phyloP scores from a whole-genome alignment of 2,113 vertebrate species.

The Cebidichthys violaceus region DNA sequence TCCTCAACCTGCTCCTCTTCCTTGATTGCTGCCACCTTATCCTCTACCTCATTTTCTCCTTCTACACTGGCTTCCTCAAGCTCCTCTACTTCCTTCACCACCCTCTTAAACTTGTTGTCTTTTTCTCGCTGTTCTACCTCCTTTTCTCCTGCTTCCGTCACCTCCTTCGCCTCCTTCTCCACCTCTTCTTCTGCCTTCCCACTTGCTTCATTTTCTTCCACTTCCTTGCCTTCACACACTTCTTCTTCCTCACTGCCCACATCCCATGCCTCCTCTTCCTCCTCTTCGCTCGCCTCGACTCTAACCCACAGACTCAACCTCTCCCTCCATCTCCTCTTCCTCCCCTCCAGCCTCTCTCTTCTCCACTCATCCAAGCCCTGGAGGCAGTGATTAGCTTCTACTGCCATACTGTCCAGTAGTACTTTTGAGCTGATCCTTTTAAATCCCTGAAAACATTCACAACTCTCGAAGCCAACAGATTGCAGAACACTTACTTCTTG shows the following conservation, averaged over 20 bases:
- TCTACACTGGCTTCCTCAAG: not conserved
- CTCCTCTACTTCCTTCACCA: not conserved
- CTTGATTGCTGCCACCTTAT: not conserved
- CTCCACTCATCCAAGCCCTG: conserved; percentile 43
- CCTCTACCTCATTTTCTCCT: not conserved
- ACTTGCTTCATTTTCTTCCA: not conserved
- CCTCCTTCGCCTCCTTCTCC: not conserved
- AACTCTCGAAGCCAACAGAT: not conserved
- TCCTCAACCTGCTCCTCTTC: not conserved
- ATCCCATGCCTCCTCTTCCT: not conserved
- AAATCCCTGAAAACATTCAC: conserved; percentile 14
- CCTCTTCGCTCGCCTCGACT: not conserved
- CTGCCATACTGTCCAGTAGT: conserved; percentile 39
- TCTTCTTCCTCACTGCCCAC: not conserved
- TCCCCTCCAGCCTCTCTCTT: conserved; percentile 26
- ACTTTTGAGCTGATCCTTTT: conserved; percentile 2
- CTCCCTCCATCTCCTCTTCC: conserved; percentile 9
- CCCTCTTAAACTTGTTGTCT: not conserved
- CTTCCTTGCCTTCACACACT: not conserved
- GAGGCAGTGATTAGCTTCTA: conserved; percentile 8
- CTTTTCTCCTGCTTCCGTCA: conserved; percentile 24
- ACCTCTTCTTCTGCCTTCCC: not conserved
- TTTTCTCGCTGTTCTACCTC: not conserved
- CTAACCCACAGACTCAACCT: conserved; percentile 4
- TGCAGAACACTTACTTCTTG: conserved; percentile 31